Conservation (phyloP, 2,113 vertebrate species). For the Castor canadensis region DNA sequence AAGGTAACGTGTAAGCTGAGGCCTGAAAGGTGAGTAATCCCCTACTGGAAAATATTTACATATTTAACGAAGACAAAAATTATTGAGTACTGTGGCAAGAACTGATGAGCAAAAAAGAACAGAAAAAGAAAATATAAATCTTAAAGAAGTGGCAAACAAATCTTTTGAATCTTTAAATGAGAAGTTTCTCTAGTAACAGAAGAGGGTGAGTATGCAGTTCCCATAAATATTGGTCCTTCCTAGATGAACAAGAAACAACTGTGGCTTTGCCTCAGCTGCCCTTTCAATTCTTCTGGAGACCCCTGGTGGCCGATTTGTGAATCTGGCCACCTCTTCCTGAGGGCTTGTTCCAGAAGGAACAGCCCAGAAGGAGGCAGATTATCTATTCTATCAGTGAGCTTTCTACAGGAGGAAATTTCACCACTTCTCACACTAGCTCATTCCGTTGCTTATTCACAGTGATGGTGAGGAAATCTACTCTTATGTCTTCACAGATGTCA, state of each 20-base stretch:
- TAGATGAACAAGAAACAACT: neutral
- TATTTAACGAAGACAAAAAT: slow-evolving; percentile 23
- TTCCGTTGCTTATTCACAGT: neutral
- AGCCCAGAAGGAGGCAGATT: neutral
- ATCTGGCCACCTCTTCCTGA: neutral
- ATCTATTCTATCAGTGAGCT: neutral
- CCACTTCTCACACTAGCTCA: neutral
- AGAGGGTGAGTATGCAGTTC: fast-evolving
- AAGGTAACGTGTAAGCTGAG: neutral
- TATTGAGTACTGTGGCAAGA: neutral
- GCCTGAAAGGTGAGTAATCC: neutral
- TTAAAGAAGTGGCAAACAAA: neutral
- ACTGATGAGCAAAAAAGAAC: neutral
- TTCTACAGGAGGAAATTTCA: neutral
- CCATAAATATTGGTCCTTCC: neutral
- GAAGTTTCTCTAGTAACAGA: neutral
- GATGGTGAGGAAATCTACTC: neutral
- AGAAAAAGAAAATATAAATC: neutral
- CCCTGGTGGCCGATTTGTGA: slow-evolving; percentile 76
- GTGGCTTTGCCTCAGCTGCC: neutral
- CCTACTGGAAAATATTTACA: neutral
- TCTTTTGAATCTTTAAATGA: neutral
- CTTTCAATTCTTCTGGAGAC: slow-evolving; percentile 79
- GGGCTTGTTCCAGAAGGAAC: neutral
- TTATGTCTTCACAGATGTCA: neutral